phyloP scores from a whole-genome alignment of 2,797 vertebrate genomes.

The Anabas testudineus region DNA sequence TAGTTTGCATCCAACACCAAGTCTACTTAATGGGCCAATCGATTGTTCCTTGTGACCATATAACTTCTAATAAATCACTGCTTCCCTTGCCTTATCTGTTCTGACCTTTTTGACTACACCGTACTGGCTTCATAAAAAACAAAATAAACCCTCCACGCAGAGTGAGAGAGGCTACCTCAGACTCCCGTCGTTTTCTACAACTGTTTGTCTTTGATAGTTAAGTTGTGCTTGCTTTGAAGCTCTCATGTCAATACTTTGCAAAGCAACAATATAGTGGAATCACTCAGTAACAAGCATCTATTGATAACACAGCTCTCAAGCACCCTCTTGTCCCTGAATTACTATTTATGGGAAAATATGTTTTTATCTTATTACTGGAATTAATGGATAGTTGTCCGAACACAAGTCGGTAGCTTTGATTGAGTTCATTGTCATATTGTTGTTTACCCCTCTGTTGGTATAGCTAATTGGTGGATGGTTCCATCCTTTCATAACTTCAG shows the following conservation, averaged over 20 bases:
- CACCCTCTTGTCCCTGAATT: neutral
- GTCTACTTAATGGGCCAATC: constrained; percentile 37
- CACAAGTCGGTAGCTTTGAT: neutral
- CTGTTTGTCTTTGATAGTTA: neutral
- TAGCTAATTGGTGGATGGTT: neutral
- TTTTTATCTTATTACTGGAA: neutral
- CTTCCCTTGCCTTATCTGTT: constrained; percentile 17
- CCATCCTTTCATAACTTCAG: neutral
- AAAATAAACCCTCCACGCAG: neutral
- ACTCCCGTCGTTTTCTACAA: neutral
- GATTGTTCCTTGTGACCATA: constrained; percentile 24
- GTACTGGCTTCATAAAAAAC: neutral
- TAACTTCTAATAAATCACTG: constrained; percentile 21
- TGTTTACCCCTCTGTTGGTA: neutral
- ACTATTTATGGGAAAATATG: neutral
- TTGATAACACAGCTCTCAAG: neutral
- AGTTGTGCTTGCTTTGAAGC: neutral
- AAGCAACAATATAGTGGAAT: constrained; percentile 9
- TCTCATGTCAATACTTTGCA: neutral
- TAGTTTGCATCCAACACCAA: constrained; percentile 25
- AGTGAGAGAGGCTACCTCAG: neutral
- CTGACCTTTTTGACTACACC: constrained; percentile 31
- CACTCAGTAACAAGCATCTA: neutral
- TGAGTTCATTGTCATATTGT: neutral
- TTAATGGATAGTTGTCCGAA: neutral